Percentiles rank a stretch among this genome's conserved stretches.
Conservation (phyloP, 2,888 invertebrate genomes). For the Odontocolon sp. region DNA sequence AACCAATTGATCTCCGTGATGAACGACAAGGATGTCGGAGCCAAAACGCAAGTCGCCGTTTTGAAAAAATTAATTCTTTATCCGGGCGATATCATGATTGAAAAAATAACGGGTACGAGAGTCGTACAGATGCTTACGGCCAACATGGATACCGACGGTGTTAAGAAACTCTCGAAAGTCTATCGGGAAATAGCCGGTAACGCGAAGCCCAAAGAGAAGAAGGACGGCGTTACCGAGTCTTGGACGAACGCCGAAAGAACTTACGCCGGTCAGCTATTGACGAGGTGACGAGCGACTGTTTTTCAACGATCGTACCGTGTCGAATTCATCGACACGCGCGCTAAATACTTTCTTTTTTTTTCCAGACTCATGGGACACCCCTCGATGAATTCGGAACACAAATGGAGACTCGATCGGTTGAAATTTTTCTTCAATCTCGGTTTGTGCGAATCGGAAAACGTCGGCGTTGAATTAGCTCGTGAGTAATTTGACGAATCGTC, state of each 20-base stretch:
- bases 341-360: not conserved
- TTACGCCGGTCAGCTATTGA: constrained; percentile 85
- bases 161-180: constrained; percentile 85
- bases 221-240: constrained; percentile 81
- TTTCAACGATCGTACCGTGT: not conserved
- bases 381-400: constrained; percentile 82
- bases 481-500: constrained; percentile 67
- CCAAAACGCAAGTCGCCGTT: constrained; percentile 83
- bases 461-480: constrained; percentile 85
- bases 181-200: constrained; percentile 85
- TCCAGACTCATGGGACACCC: constrained; percentile 83
- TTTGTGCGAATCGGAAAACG: constrained; percentile 84
- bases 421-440: constrained; percentile 85
- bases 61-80: constrained; percentile 86
- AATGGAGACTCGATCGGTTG: constrained; percentile 86
- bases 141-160: constrained; percentile 84
- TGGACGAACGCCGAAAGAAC: constrained; percentile 88
- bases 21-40: constrained; percentile 81
- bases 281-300: constrained; percentile 67
- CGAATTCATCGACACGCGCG: no score
- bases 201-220: constrained; percentile 82
- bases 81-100: constrained; percentile 88
- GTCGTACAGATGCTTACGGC: constrained; percentile 85
- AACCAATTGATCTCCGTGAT: constrained; percentile 82
- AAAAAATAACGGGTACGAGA: constrained; percentile 87